Conservation (phyloP, 2,888 invertebrate species). For the Scaptomyza flava region DNA sequence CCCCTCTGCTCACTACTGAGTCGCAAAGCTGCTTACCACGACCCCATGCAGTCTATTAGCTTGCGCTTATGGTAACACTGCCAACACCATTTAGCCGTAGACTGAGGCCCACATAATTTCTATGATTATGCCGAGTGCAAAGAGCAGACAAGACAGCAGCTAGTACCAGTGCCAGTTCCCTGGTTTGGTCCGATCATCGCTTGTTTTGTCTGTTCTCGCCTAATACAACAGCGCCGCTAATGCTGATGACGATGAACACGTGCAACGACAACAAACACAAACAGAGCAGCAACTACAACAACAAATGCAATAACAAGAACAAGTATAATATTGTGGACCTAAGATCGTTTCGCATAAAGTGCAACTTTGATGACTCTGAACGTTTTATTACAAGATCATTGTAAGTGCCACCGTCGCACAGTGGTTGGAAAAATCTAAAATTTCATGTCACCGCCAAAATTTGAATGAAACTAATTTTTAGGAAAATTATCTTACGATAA, state of each 20-base stretch:
- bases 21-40: conserved; percentile 24
- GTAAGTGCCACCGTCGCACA: conserved; percentile 36
- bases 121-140: conserved; percentile 70
- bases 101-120: conserved; percentile 63
- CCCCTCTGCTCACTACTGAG: background rate
- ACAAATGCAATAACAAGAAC: conserved; percentile 2
- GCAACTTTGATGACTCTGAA: conserved; percentile 78
- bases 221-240: conserved; percentile 75
- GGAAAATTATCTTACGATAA: no score
- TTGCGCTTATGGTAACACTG: conserved; percentile 54
- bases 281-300: conserved; percentile 16
- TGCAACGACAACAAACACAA: conserved; percentile 55
- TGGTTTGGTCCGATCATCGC: conserved; percentile 19
- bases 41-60: conserved; percentile 71
- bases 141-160: conserved; percentile 43
- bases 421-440: no score
- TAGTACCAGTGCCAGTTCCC: conserved; percentile 8
- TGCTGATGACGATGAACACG: conserved; percentile 77
- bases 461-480: no score
- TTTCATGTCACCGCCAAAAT: no score
- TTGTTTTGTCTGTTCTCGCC: conserved; percentile 69
- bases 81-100: conserved; percentile 65
- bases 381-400: conserved; percentile 79
- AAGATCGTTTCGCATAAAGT: conserved; percentile 76
- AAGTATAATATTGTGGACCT: conserved; percentile 28